Conservation (phyloP, 2,113 vertebrate genomes). For the Scortum barcoo region DNA sequence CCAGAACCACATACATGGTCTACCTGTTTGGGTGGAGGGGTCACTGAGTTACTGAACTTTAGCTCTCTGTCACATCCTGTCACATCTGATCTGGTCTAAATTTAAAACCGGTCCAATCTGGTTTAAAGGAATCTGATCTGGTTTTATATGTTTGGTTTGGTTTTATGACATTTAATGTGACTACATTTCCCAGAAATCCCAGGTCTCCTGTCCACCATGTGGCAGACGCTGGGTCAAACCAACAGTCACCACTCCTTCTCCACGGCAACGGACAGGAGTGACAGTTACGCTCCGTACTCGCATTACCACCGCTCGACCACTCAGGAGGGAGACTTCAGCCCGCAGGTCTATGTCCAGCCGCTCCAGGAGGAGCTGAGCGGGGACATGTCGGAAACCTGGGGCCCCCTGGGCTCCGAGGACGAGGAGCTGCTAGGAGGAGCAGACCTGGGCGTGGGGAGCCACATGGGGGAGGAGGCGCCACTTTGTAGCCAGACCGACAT, state of each 20-base stretch:
- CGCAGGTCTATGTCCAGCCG: conserved; percentile 25
- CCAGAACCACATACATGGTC: not conserved
- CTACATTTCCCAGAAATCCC: conserved; percentile 67
- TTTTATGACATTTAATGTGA: not conserved
- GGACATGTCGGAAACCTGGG: conserved; percentile 37
- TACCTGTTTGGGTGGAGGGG: too few relatives aligned
- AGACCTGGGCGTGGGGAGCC: conserved; percentile 34
- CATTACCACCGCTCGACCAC: conserved; percentile 11
- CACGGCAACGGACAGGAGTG: conserved; percentile 14
- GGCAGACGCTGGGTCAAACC: conserved; percentile 65
- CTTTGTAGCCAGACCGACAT: conserved; percentile 67
- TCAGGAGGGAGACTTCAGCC: conserved; percentile 43
- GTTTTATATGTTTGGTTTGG: not conserved
- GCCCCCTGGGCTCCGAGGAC: conserved; percentile 25
- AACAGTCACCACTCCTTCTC: conserved; percentile 32
- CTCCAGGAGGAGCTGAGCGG: conserved; percentile 46
- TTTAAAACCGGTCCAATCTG: not conserved
- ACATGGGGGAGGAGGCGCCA: conserved; percentile 50
- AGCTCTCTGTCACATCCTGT: not conserved
- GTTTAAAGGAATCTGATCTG: not conserved
- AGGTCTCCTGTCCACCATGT: conserved; percentile 75
- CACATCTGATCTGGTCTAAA: not conserved
- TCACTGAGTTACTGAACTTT: not conserved
- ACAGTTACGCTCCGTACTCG: conserved; percentile 4
- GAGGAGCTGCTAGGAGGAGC: conserved; percentile 30